Evolutionary conservation across 2,113 vertebrate genomes (phyloP).

Genomic region (Otocyon megalotis): DNA sequence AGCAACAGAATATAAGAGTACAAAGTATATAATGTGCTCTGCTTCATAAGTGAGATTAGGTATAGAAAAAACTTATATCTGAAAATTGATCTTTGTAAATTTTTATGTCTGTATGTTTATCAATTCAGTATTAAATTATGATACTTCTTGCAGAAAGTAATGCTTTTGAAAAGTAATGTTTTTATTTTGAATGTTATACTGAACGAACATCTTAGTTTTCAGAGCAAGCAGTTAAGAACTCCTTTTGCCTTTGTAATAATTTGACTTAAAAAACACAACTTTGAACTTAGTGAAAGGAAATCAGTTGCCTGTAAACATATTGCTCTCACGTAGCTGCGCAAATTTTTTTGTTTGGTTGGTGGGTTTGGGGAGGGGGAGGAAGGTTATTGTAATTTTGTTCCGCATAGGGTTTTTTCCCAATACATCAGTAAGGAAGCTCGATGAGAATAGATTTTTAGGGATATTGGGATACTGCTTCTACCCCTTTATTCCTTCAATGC

Average conservation of each 20-base stretch:
- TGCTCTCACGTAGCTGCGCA: not conserved
- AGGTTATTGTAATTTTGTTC: slow-evolving; percentile 1
- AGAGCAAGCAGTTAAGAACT: slow-evolving; percentile 6
- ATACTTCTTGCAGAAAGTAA: slow-evolving; percentile 25
- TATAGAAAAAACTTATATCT: not conserved
- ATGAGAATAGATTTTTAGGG: not conserved
- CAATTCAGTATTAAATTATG: not conserved
- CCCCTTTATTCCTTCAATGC: not conserved
- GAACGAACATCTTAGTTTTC: slow-evolving; percentile 16
- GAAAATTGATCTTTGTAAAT: not conserved
- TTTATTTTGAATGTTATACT: slow-evolving; percentile 47
- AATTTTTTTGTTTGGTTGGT: not conserved
- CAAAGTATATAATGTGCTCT: not conserved
- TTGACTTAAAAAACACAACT: not conserved
- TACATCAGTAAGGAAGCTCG: not conserved
- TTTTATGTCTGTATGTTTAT: not conserved
- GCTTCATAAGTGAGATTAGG: not conserved
- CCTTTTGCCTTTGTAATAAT: not conserved
- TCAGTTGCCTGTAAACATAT: not conserved
- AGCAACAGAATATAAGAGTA: not conserved
- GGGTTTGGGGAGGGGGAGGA: not conserved
- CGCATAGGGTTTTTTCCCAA: not conserved
- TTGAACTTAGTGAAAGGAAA: not conserved
- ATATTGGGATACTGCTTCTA: not conserved
- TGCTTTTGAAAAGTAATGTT: slow-evolving; percentile 52